Percentiles rank a stretch among this genome's conserved stretches.
Conservation (phyloP, 2,797 vertebrate genomes). For the Triplophysa yarkandensis region DNA sequence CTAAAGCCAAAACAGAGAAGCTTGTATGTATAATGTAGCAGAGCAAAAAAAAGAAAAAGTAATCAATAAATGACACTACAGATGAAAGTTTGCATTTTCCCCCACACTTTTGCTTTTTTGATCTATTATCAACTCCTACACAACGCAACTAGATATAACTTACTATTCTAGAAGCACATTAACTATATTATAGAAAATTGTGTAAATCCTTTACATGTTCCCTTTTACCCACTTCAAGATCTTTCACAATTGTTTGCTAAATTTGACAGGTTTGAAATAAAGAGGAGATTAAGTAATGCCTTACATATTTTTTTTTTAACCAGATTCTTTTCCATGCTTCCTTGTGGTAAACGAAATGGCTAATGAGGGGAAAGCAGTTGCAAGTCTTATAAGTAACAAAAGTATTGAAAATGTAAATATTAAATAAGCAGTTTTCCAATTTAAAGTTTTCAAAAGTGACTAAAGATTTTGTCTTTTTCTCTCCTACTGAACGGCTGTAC, state of each 20-base stretch:
- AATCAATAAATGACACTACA: constrained; percentile 44
- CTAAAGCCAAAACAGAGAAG: constrained; percentile 56
- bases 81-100: constrained; percentile 52
- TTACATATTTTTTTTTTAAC: no score
- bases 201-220: not conserved
- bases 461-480: not conserved
- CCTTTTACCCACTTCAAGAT: no score
- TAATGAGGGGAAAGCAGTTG: not conserved
- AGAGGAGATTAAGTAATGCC: no score
- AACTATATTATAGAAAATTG: not conserved
- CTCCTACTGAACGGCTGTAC: not conserved
- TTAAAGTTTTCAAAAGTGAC: not conserved
- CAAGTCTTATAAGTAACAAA: not conserved
- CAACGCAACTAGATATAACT: constrained; percentile 4
- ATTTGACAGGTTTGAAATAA: no score
- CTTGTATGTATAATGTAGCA: constrained; percentile 50
- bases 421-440: not conserved
- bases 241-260: no score
- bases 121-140: constrained; percentile 48
- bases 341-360: not conserved
- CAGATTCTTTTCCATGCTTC: not conserved
- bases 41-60: constrained; percentile 43
- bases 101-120: constrained; percentile 42
- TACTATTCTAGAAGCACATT: not conserved
- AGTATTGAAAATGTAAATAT: not conserved